Conservation (phyloP, 2,888 invertebrate species). For the Syrphus vitripennis region DNA sequence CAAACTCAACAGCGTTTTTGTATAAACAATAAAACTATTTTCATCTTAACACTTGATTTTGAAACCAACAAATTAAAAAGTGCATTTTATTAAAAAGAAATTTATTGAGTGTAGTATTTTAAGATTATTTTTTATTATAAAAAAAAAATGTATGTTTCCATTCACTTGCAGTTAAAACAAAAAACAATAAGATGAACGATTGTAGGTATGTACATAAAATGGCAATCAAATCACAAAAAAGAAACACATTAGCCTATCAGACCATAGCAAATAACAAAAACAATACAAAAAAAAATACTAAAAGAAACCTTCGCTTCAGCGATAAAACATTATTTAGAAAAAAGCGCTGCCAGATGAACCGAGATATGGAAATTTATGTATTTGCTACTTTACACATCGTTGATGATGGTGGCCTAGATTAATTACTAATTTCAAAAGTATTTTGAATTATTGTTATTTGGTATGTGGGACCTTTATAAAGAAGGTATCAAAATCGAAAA, state of each 20-base stretch:
- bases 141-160: not conserved
- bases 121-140: no score
- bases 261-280: constrained; percentile 46
- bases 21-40: no score
- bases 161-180: not conserved
- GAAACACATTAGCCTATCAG: constrained; percentile 45
- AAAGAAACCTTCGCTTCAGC: constrained; percentile 17
- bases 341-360: constrained; percentile 56
- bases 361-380: constrained; percentile 49
- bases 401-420: constrained; percentile 19
- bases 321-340: constrained; percentile 30
- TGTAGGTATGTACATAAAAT: no score
- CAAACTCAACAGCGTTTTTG: no score
- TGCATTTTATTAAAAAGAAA: no score
- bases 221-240: constrained; percentile 41
- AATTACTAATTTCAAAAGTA: constrained; percentile 16
- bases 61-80: no score
- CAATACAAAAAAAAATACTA: constrained; percentile 5
- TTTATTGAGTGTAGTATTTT: not conserved
- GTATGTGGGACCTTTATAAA: not conserved
- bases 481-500: not conserved
- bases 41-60: no score
- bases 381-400: constrained; percentile 18
- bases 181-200: constrained; percentile 3
- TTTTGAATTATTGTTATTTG: constrained; percentile 8